Evolutionary conservation across 2,797 vertebrate genomes (phyloP).

Genomic region (Rhyacichthys aspro): DNA sequence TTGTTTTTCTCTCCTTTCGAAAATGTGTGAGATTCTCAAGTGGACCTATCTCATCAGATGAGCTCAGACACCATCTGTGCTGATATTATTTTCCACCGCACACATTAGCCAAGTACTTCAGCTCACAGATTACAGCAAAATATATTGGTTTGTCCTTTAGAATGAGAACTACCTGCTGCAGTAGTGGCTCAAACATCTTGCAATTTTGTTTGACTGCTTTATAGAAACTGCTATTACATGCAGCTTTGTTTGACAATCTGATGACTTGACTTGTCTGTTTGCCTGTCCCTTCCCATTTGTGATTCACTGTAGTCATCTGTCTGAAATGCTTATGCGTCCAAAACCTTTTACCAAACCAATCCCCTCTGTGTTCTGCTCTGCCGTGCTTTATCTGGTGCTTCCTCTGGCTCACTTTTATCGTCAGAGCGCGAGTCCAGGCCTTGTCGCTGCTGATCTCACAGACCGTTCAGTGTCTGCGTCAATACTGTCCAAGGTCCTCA

Average conservation of each 20-base stretch:
- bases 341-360: neutral
- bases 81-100: slow-evolving; percentile 5
- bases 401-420: slow-evolving; percentile 12
- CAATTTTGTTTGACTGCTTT: no score
- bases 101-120: no score
- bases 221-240: no score
- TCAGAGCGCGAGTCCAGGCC: slow-evolving; percentile 5
- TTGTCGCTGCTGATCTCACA: slow-evolving; percentile 34
- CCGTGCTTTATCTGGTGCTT: no score
- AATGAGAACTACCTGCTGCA: no score
- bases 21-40: slow-evolving; percentile 32
- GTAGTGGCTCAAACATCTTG: no score
- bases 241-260: no score
- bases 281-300: neutral
- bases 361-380: no score
- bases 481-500: slow-evolving; percentile 41
- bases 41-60: slow-evolving; percentile 15
- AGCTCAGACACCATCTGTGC: slow-evolving; percentile 18
- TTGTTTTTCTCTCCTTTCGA: slow-evolving; percentile 18
- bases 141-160: slow-evolving; percentile 9
- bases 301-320: neutral
- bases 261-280: neutral
- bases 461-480: slow-evolving; percentile 27
- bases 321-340: slow-evolving; percentile 12
- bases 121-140: slow-evolving; percentile 4